Evolutionary conservation across 30 jellyfish, hydroid and myxozoan genomes (phyloP), one percentile per base, ranked within the genome.

Genomic region (Sanderia malayensis): DNA sequence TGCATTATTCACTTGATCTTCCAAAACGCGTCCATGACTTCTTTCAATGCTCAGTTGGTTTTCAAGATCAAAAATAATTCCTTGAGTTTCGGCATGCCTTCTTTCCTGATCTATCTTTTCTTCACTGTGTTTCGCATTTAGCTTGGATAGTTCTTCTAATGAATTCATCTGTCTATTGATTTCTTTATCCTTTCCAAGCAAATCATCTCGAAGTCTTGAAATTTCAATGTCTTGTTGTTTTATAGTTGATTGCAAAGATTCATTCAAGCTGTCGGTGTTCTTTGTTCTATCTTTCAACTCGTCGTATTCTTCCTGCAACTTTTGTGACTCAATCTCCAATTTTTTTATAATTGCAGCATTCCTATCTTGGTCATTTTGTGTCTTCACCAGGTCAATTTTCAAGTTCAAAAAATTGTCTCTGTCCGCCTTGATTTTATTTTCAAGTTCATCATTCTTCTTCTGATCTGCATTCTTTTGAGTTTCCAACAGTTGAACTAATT

Each of bases 21-120:
- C 74, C 21, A 67, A 17, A 18, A 80, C 89, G 32, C 31, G 41
- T 37, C 60, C 66, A 29, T 78, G 89, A 58, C 82, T 63, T 27
- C 57, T 33, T 69, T 78, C 89, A 6, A 78, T 78, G 9, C 82
- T 53, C 26, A 78, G 64, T 46, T 78, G 89, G 34, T 78, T 78
- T 33, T 78, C 89, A 0, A 78, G 71, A 31, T 79, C 31, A 34
- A 78, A 78, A 10, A 78, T 23, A 0, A 46, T 70, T 0, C 82
- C 89, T 29, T 78, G 89, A 25, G 65, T 70, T 52, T 78, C 89
- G 17, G 60, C 63, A 61, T 78, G 65, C 7, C 73, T 76, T 3
- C 70, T 28, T 13, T 57, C 71, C 44, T 62, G 71, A 64, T 46
- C 31, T 1, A 58, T 4, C 19, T 47, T 65, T 26, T 78, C 80